These are phyloP conservation scores for Microctenopoma stevenorrisi DNA, from an alignment of 2,797 vertebrate species.

Conservation along the genomic window DNA sequence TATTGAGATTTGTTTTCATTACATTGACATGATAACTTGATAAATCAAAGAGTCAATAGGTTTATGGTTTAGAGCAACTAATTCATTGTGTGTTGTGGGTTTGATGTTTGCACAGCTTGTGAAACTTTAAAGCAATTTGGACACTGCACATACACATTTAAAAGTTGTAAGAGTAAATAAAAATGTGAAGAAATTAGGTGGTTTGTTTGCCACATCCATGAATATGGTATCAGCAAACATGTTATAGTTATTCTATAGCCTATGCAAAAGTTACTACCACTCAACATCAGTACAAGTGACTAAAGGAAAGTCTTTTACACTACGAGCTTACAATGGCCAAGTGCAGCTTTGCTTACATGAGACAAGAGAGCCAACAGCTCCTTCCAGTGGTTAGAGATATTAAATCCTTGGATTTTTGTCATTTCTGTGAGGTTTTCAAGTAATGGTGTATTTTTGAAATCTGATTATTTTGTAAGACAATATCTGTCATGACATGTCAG, in stretches of 20 bases:
- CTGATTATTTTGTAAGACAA: no score
- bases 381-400: no score
- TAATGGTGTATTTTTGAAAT: no score
- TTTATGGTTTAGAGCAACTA: not conserved
- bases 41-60: conserved; percentile 1
- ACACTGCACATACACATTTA: not conserved
- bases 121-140: conserved; percentile 2
- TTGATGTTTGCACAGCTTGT: not conserved
- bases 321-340: not conserved
- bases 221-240: not conserved
- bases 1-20: not conserved
- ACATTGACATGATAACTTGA: not conserved
- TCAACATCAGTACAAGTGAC: not conserved
- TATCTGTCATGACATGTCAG: no score
- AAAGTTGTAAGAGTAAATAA: not conserved
- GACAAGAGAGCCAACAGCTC: not conserved
- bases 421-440: no score
- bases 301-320: not conserved
- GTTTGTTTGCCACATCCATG: not conserved
- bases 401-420: no score
- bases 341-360: not conserved
- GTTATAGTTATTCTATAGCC: not conserved
- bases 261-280: not conserved
- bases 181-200: not conserved
- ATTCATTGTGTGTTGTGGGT: not conserved